Base-by-base conservation (phyloP, 2,797 vertebrate species). In the Gastrophryne carolinensis region DNA sequence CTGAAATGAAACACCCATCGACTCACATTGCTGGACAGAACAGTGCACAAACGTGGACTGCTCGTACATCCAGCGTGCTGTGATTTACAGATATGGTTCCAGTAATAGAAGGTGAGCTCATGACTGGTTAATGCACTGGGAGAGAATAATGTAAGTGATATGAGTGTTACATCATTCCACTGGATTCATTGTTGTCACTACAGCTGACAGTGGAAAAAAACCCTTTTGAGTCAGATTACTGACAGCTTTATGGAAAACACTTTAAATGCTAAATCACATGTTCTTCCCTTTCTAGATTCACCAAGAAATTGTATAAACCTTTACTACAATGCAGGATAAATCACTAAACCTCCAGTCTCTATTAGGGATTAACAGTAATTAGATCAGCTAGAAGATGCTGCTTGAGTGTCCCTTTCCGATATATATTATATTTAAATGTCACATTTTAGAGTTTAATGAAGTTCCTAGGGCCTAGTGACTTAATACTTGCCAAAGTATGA, bases 121-220 rank as follows among this genome's bases (percentile, higher is more conserved):
- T 95, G 90, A 88, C 80, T 83, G 85, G 89, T 82, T 86, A 87
- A 89, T 89, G 90, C 89, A 91, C 87, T 83, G 83, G 91, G 89
- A 90, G 84, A 90, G 85, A 87, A 91, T 90, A 93, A 89, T 94
- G 94, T 94, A 96, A 95, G 90, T 80, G 92, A 96, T 96, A 94
- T 85, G 86, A 91, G 90, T 90, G 93, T 97, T 92, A 96, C 94
- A 87, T 97, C 95, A 98, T 87, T 92, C 89, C 94, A 92, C 94
- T 95, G 90, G 35, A 69, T 86, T 89, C 90, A 90, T 90, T 91
- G 89, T 88, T 91, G 89, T 87, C 87, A 90, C 91, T 86, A 81
- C 86, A 87, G 86, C 86, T 88, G 84, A 85, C 83, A 87, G 84
- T 82, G 84, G 87, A 90, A 86, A 94, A 87, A 89, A 87, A 90